Conservation (phyloP, 1,140 invertebrate genomes). For the Drosophila sulfurigaster region DNA sequence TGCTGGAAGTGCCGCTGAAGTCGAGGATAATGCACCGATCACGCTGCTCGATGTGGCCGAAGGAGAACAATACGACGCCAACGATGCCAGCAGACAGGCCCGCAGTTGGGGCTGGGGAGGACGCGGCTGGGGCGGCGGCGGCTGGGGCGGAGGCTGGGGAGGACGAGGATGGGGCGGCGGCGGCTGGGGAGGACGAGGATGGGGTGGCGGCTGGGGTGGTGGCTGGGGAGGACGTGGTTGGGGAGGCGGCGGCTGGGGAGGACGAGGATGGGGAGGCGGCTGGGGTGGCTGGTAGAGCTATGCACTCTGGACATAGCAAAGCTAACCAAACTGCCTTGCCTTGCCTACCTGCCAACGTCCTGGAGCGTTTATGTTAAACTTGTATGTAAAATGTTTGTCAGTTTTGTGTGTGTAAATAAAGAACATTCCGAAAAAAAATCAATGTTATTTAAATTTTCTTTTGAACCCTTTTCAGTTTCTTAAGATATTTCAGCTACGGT, state of each 20-base stretch:
- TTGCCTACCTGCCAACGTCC: background rate
- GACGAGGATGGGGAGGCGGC: background rate
- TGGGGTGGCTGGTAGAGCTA: slow-evolving; percentile 22
- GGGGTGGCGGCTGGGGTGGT: slow-evolving; percentile 1
- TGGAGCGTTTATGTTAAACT: background rate
- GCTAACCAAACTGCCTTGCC: slow-evolving; percentile 1
- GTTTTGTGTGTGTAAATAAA: slow-evolving; percentile 37
- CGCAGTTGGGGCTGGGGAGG: background rate
- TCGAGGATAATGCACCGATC: background rate
- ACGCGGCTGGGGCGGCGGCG: background rate
- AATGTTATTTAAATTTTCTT: background rate
- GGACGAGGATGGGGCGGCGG: slow-evolving; percentile 11
- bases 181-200: background rate
- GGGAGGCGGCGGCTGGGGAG: slow-evolving; percentile 11
- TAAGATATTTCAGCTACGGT: background rate
- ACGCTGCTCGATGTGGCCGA: slow-evolving; percentile 1
- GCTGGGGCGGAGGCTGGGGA: background rate
- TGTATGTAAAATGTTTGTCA: background rate
- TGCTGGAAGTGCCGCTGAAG: background rate
- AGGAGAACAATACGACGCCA: background rate
- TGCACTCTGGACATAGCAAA: background rate
- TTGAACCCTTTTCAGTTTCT: background rate
- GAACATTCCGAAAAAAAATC: slow-evolving; percentile 18
- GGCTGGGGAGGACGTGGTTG: slow-evolving; percentile 1
- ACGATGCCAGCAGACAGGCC: slow-evolving; percentile 6